Base-by-base conservation (phyloP, 2,113 vertebrate species). In the Sus scrofa region DNA sequence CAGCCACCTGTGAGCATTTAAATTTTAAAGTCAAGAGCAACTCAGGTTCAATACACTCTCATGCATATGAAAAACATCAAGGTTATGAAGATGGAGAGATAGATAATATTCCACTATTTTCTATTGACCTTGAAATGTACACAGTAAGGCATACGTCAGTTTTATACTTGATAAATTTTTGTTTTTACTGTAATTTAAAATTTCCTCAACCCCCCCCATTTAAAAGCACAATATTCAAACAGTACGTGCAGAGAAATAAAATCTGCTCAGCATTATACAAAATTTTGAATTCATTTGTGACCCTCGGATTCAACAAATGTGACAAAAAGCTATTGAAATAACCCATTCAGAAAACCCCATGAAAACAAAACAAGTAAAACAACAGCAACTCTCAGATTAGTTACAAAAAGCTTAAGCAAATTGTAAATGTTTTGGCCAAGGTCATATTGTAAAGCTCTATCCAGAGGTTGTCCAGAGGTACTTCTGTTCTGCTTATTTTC, bases 81-180 rank as follows among this genome's bases (percentile, higher is more conserved):
- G 6, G 26, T n/a, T 83, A 67, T 85, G 77, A 96, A 94, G 22
- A 58, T 60, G 24, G 68, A 92, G 24, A 90, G 9, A 37, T 1
- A 67, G 37, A 56, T 88, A 52, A 56, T 78, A 95, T 67, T 44
- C 9, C 0, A 52, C 32, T 15, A 63, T 6, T 92, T 95, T 34
- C 26, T 84, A 1, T 71, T 97, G 87, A 95, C 70, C 70, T 97
- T 97, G 63, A 95, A 85, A 67, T 96, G 68, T 44, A 89, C 89
- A 18, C 24, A 75, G 16, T 24, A 78, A 77, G 16, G 16, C 4
- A 91, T 12, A 56, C 18, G 22, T 70, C 8, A 92, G 24, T 58
- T 70, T 74, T 34, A 89, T 26, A n/a, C 1, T 65, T 73, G 22
- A 77, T 79, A 86, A 68, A 8, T 19, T 83, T 90, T 93, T 73